Conservation (phyloP, 2,888 invertebrate genomes). For the Cheilosia vernalis region DNA sequence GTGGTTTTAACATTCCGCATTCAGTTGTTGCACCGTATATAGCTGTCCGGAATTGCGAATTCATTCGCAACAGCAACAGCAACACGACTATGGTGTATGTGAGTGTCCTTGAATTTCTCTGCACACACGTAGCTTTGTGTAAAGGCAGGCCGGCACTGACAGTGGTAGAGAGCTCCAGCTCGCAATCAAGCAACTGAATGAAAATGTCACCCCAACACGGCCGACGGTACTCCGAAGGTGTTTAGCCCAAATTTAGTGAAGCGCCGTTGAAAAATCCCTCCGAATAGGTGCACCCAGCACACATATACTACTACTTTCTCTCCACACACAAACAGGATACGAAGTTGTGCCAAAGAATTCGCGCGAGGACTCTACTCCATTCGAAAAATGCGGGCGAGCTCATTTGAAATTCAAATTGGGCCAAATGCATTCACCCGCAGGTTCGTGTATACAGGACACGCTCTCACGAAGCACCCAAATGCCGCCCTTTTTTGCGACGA, state of each 20-base stretch:
- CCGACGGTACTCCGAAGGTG: constrained; percentile 3
- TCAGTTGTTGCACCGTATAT: constrained; percentile 69
- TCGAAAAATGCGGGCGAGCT: constrained; percentile 49
- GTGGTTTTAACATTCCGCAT: constrained; percentile 75
- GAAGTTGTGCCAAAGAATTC: constrained; percentile 21
- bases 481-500: constrained; percentile 37
- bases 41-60: constrained; percentile 71
- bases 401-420: constrained; percentile 74
- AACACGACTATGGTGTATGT: constrained; percentile 22
- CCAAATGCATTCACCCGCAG: constrained; percentile 72
- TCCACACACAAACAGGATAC: constrained; percentile 36
- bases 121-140: constrained; percentile 41
- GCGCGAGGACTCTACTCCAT: constrained; percentile 18
- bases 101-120: constrained; percentile 71
- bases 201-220: constrained; percentile 42
- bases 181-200: constrained; percentile 61
- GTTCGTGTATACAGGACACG: constrained; percentile 49
- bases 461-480: constrained; percentile 15
- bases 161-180: background rate
- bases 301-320: background rate
- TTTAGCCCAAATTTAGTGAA: constrained; percentile 40
- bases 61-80: constrained; percentile 52
- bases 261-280: constrained; percentile 31
- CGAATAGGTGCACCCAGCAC: background rate
- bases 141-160: constrained; percentile 23